phyloP scores from a whole-genome alignment of 2,113 vertebrate genomes.

The Rhynchomys soricoides region DNA sequence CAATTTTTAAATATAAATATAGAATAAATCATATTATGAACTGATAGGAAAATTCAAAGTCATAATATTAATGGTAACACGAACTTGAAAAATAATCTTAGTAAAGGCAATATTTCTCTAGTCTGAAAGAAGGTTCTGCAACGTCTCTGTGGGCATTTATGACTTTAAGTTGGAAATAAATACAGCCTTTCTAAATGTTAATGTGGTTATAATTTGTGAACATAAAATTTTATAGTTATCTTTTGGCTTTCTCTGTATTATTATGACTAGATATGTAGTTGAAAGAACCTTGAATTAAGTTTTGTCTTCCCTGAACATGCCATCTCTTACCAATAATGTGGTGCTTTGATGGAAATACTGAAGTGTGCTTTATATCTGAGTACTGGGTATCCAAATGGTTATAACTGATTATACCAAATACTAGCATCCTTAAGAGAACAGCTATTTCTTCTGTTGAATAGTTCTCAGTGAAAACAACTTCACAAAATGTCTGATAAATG shows the following conservation, averaged over 20 bases:
- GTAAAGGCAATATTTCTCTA: background rate
- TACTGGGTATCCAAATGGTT: background rate
- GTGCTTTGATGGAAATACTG: slow-evolving; percentile 10
- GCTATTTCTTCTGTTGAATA: background rate
- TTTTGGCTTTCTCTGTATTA: background rate
- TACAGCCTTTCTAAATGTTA: background rate
- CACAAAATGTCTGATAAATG: background rate
- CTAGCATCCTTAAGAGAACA: background rate
- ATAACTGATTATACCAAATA: background rate
- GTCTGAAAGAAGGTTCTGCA: background rate
- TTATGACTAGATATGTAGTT: background rate
- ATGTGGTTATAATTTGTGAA: slow-evolving; percentile 1
- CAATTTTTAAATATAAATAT: slow-evolving; percentile 75
- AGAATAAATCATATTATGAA: slow-evolving; percentile 51
- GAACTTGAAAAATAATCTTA: slow-evolving; percentile 19
- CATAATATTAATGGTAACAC: slow-evolving; percentile 37
- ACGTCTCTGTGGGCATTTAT: background rate
- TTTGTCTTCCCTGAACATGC: background rate
- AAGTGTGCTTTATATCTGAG: slow-evolving; percentile 23
- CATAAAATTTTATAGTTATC: background rate
- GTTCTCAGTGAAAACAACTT: background rate
- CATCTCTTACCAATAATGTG: background rate
- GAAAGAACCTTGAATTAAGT: background rate
- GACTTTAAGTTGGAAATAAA: background rate
- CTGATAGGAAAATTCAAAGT: slow-evolving; percentile 43